Base-by-base conservation (phyloP, 1,140 invertebrate genomes). In the Ceratosolen fusciceps region DNA sequence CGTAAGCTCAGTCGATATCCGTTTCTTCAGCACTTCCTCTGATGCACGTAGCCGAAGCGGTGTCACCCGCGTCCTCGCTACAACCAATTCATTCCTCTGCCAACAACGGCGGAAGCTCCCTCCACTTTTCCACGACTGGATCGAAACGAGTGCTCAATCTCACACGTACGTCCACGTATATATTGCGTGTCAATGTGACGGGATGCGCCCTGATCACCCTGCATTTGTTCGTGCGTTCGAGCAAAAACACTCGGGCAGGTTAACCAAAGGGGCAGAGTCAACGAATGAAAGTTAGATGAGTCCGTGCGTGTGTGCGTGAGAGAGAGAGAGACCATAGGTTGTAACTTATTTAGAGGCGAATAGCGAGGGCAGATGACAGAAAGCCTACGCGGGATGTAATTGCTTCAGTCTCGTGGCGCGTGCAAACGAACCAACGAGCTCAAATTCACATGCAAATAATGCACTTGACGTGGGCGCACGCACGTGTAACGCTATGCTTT, bases 21-120 rank as follows among this genome's bases (percentile, higher is more conserved):
- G 34, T 65, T 37, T 65, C 31, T 34, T 19, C 37, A 0, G 60
- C 60, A 16, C 60, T 37, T 1, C 21, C 37, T 31, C 58, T 14
- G 29, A 60, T 60, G 58, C 60, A 65, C n/a, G 26, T 65, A 37
- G 8, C 21, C 8, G n/a, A 0, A 70, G 0, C 9, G 10, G 24
- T 43, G 7, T 16, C 7, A 16, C 81, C 81, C 74, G 83, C 82
- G 79, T 80, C 80, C 81, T 80, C 83, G 85, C 85, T 85, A 86
- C 85, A 83, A 84, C 82, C 84, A 84, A 86, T 85, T 85, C 84
- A 85, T 85, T 82, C 80, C 80, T 73, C 74, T 60, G 62, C 83
- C 81, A 83, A 85, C 83, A 85, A 86, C 85, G 81, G 82, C 75
- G 29, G 67, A 75, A 31, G 39, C 24, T 47, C 26, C 34, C 47